These are phyloP conservation scores for Orestias chungarensis DNA, from an alignment of 2,797 vertebrate genomes.

Conservation along the genomic window DNA sequence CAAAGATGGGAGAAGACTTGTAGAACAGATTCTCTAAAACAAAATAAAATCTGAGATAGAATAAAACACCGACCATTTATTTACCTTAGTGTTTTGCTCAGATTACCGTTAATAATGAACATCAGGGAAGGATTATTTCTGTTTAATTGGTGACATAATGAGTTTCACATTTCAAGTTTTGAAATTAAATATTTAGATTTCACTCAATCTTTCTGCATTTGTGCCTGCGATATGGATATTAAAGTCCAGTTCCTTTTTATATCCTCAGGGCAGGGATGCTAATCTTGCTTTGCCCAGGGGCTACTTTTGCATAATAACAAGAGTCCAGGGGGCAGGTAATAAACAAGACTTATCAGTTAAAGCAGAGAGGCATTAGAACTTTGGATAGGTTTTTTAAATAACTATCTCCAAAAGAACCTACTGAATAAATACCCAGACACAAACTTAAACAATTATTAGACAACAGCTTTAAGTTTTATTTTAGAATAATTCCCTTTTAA, in stretches of 20 bases:
- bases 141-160: background rate
- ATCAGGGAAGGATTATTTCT: background rate
- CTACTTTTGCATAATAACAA: constrained; percentile 4
- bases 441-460: background rate
- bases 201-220: background rate
- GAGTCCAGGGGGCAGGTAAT: background rate
- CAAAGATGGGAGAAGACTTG: background rate
- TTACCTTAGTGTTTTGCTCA: background rate
- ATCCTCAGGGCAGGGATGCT: constrained; percentile 2
- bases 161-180: background rate
- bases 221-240: constrained; percentile 1
- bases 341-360: background rate
- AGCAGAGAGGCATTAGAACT: background rate
- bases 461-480: background rate
- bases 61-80: background rate
- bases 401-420: background rate
- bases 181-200: background rate
- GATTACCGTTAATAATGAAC: background rate
- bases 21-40: background rate
- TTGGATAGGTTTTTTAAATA: background rate
- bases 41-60: background rate
- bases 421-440: background rate
- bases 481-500: background rate
- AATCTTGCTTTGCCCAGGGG: constrained; percentile 9
- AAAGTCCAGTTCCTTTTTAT: background rate